Conservation (phyloP, 2,113 vertebrate species). For the Vimba vimba region DNA sequence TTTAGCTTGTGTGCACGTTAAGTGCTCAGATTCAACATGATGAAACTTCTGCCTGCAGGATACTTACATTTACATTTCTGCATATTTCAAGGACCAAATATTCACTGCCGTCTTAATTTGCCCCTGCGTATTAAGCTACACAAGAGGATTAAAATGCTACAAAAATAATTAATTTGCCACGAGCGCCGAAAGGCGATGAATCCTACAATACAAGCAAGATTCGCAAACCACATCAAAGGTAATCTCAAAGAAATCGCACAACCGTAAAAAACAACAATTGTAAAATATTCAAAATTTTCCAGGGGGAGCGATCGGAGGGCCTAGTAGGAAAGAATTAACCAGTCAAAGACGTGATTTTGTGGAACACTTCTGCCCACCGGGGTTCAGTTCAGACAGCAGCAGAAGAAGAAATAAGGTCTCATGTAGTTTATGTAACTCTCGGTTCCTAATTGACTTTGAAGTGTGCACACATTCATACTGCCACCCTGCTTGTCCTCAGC, state of each 20-base stretch:
- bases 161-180: slow-evolving; percentile 29
- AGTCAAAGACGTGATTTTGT: slow-evolving; percentile 35
- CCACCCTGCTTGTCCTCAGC: slow-evolving; percentile 1
- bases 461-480: neutral
- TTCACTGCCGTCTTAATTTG: slow-evolving; percentile 39
- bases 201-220: slow-evolving; percentile 8
- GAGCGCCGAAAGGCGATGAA: neutral
- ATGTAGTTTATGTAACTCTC: slow-evolving; percentile 25
- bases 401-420: slow-evolving; percentile 29
- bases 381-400: slow-evolving; percentile 22
- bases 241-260: slow-evolving; percentile 24
- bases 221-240: slow-evolving; percentile 36
- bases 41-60: slow-evolving; percentile 49
- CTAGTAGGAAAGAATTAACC: slow-evolving; percentile 1
- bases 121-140: slow-evolving; percentile 30
- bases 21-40: slow-evolving; percentile 35
- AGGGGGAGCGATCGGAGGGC: slow-evolving; percentile 11
- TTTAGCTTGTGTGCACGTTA: neutral
- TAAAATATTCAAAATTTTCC: slow-evolving; percentile 29
- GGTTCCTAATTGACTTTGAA: slow-evolving; percentile 34
- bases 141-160: slow-evolving; percentile 35
- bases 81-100: slow-evolving; percentile 50
- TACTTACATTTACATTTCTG: slow-evolving; percentile 51
- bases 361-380: slow-evolving; percentile 9
- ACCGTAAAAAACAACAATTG: slow-evolving; percentile 14